Evolutionary conservation across 2,113 vertebrate genomes (phyloP).

Genomic region (Zosterops borbonicus): DNA sequence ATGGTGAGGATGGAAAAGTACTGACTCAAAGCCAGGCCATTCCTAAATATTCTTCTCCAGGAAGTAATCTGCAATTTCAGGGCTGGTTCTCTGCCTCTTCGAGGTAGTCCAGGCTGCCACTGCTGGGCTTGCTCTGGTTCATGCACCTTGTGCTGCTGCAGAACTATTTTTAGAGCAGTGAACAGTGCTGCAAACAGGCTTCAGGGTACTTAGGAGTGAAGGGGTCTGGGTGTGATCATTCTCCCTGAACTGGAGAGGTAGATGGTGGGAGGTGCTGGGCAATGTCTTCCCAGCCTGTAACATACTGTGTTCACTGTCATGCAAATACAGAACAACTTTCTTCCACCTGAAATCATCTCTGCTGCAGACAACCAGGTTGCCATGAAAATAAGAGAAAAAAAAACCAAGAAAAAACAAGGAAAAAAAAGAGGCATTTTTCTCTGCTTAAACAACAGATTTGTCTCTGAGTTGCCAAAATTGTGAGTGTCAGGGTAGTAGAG

Average conservation of each 20-base stretch:
- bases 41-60: neutral
- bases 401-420: too few species aligned
- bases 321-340: neutral
- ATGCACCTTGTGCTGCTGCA: neutral
- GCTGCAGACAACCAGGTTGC: neutral
- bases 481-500: neutral
- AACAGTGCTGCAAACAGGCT: neutral
- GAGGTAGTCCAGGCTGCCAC: neutral
- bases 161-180: neutral
- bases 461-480: neutral
- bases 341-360: neutral
- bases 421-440: neutral
- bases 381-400: neutral
- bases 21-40: neutral
- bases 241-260: neutral
- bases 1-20: neutral
- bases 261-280: neutral
- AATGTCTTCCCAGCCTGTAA: neutral
- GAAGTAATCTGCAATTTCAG: neutral
- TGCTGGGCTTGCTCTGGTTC: neutral
- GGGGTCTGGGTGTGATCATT: neutral
- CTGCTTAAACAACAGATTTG: constrained; percentile 33
- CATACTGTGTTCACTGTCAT: neutral
- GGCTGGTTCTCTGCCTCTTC: neutral
- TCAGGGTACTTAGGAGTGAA: neutral